Percentiles rank a stretch among this genome's conserved stretches.
Evolutionary conservation across 1,140 invertebrate species (phyloP).

Genomic region (Oryctes rhinoceros): DNA sequence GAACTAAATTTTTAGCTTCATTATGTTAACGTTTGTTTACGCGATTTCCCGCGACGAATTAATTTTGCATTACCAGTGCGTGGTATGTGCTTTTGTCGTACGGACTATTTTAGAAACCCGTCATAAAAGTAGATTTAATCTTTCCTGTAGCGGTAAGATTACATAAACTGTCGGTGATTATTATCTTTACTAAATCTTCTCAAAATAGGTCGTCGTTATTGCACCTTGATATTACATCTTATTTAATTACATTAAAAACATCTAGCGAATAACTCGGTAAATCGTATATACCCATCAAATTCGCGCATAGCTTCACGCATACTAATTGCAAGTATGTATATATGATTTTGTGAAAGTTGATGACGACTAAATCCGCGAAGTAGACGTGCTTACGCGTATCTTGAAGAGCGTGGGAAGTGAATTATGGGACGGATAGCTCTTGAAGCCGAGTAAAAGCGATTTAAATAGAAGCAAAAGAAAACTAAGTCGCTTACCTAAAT

Average conservation of each 20-base stretch:
- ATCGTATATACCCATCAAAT: background rate
- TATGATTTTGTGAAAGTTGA: background rate
- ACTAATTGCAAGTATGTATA: background rate
- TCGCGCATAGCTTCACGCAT: background rate
- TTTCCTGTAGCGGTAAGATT: no score
- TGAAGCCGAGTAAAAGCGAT: background rate
- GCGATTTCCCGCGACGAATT: no score
- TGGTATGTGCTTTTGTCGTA: no score
- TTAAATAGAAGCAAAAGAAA: background rate
- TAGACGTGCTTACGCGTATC: background rate
- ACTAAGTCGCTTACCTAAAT: slow-evolving; percentile 71
- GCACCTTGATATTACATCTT: background rate
- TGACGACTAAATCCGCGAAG: background rate
- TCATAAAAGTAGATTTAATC: no score
- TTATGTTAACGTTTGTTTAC: no score
- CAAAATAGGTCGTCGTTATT: no score
- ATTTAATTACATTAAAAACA: background rate
- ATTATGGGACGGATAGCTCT: background rate
- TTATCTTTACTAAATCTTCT: no score
- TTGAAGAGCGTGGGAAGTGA: background rate
- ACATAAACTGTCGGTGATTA: no score
- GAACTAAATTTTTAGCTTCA: no score
- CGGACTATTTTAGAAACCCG: no score
- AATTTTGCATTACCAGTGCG: no score
- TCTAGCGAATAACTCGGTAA: background rate